These are phyloP conservation scores for Pelagia noctiluca DNA, from an alignment of 30 jellyfish, hydroid and myxozoan genomes.

Conservation along the genomic window DNA sequence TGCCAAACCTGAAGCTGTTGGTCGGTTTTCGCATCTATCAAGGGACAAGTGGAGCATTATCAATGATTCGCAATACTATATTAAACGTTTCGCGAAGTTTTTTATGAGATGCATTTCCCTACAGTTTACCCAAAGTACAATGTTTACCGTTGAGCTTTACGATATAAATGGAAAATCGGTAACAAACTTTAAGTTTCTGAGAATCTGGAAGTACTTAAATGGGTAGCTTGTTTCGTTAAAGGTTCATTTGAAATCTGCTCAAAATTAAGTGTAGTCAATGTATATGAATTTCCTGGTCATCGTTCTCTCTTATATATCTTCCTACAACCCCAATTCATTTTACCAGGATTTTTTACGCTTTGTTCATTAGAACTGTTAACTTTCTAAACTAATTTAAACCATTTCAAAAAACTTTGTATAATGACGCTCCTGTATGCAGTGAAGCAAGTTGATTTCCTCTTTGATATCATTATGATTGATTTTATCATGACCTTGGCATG, in stretches of 20 bases:
- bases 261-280: too few species aligned
- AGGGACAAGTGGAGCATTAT: neutral
- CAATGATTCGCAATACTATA: neutral
- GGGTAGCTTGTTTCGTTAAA: too few species aligned
- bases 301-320: too few species aligned
- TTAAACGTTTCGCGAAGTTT: neutral
- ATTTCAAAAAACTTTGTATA: too few species aligned
- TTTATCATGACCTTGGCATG: neutral
- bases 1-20: constrained; percentile 53
- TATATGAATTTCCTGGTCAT: too few species aligned
- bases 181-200: neutral
- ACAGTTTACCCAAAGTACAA: neutral
- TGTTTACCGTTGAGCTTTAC: neutral
- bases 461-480: neutral
- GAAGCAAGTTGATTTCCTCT: neutral
- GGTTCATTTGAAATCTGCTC: too few species aligned
- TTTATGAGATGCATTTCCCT: neutral
- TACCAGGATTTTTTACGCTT: too few species aligned
- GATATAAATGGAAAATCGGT: neutral
- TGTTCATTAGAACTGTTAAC: too few species aligned
- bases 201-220: too few species aligned
- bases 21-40: constrained; percentile 71
- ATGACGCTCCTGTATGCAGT: neutral
- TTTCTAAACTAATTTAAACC: too few species aligned
- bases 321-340: too few species aligned